Base-by-base conservation (phyloP, 2,888 invertebrate genomes). In the Plusia festucae region DNA sequence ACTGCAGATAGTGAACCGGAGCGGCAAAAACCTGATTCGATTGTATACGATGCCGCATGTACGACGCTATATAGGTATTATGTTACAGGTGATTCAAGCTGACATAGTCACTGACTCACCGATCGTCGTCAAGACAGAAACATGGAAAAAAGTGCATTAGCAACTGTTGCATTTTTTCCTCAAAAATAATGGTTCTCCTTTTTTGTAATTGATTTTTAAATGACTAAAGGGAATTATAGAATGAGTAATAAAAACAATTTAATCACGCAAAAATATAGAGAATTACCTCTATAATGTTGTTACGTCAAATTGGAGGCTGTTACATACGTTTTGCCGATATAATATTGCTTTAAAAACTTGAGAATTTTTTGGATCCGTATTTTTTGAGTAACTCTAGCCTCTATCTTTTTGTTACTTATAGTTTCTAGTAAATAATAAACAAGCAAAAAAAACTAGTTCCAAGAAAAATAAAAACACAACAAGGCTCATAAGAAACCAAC, bases 141-240 rank as follows among this genome's bases (percentile, higher is more conserved):
- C 53, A 40, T 34, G 32, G 61, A 60, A 81, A 71, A 68, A 78
- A 78, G 51, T 60, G 71, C 81, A 81, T 78, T 78, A 81, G 58
- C 55, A 64, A 59, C 68, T 67, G 62, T 73, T 73, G 60, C 44
- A 53, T 51, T 18, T 9, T n/a, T 20, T 15, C 20, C 40, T 53
- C 59, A 56, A 62, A 73, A 73, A 51, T 46, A 40, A 61, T 44
- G 27, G 53, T 55, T 56, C 27, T 32, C 20, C 9, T 11, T 59
- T 73, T 32, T 60, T 59, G 8, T 77, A 53, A 73, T 77, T 59
- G 68, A 61, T 57, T 77, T 77, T 77, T 57, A 60, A 51, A 73
- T 77, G 55, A 57, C 34, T 65, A 20, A 20, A 59, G 61, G 55
- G 27, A 61, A 73, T 59, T 13, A 66, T n/a, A 59, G 55, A 57